A percentile compares a stretch with the other conserved stretches of the same genome.
These are phyloP conservation scores for Himalopsyche kuldschensis DNA, from an alignment of 2,888 invertebrate species.

Conservation along the genomic window DNA sequence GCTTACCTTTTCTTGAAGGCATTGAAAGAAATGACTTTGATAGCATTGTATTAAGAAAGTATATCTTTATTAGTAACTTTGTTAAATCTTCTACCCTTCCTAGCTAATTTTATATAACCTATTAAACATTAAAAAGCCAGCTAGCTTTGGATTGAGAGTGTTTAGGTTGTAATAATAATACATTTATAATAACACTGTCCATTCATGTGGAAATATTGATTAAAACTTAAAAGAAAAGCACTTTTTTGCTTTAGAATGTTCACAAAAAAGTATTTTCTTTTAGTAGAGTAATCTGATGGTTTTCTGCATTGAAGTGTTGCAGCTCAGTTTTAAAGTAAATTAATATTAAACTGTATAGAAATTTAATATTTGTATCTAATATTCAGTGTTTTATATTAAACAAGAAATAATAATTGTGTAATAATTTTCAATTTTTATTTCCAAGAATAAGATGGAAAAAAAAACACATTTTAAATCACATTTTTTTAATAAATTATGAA, in stretches of 20 bases:
- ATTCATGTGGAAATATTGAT: background rate
- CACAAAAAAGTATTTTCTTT: background rate
- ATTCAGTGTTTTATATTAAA: background rate
- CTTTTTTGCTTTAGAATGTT: background rate
- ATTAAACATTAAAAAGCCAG: background rate
- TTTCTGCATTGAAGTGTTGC: background rate
- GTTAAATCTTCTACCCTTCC: background rate
- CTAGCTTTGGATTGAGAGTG: background rate
- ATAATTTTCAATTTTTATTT: background rate
- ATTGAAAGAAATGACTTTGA: background rate
- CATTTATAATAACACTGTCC: background rate
- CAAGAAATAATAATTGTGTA: background rate
- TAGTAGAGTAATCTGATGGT: background rate
- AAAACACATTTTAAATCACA: slow-evolving; percentile 2
- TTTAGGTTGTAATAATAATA: background rate
- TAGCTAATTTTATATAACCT: slow-evolving; percentile 1
- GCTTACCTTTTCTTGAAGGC: background rate
- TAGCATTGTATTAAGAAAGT: background rate
- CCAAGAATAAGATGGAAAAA: background rate
- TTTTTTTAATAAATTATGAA: slow-evolving; percentile 38
- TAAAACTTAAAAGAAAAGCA: background rate
- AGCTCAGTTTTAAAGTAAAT: background rate
- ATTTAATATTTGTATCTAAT: slow-evolving; percentile 1
- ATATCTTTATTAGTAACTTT: background rate
- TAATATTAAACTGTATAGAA: slow-evolving; percentile 1